phyloP scores from a whole-genome alignment of 2,797 vertebrate genomes.

The Sebastes minor region DNA sequence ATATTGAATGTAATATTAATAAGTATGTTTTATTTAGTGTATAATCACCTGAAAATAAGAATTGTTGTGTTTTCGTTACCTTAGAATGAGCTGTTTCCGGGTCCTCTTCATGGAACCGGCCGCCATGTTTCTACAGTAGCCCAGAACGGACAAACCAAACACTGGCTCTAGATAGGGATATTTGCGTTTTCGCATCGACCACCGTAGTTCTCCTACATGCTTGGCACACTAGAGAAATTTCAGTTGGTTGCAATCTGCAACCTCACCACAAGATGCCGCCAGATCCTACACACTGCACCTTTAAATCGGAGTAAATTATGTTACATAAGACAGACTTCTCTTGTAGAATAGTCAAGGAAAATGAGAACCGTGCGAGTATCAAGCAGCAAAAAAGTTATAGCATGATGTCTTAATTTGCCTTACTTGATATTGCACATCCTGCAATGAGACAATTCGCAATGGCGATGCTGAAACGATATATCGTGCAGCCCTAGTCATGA shows the following conservation, averaged over 20 bases:
- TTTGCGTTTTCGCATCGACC: fast-evolving
- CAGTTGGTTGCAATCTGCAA: too few relatives aligned
- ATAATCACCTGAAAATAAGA: too few relatives aligned
- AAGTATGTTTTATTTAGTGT: too few relatives aligned
- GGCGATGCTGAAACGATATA: not conserved
- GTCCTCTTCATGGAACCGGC: too few relatives aligned
- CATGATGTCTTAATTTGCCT: not conserved
- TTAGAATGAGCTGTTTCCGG: too few relatives aligned
- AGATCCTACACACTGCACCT: not conserved
- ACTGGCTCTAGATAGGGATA: too few relatives aligned
- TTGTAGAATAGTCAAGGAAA: not conserved
- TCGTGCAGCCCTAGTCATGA: not conserved
- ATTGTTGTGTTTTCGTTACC: too few relatives aligned
- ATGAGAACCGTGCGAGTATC: not conserved
- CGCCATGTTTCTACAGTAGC: too few relatives aligned
- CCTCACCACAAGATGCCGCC: fast-evolving
- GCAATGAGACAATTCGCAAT: not conserved
- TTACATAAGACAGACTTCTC: not conserved
- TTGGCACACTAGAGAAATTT: fast-evolving
- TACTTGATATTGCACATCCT: not conserved
- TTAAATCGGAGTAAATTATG: not conserved
- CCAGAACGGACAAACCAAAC: too few relatives aligned
- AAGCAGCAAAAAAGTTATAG: not conserved
- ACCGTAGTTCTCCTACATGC: too few relatives aligned
- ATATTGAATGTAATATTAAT: too few relatives aligned